These are phyloP conservation scores for Chrysochloris asiatica DNA, from an alignment of 2,113 vertebrate genomes.

Conservation along the genomic window DNA sequence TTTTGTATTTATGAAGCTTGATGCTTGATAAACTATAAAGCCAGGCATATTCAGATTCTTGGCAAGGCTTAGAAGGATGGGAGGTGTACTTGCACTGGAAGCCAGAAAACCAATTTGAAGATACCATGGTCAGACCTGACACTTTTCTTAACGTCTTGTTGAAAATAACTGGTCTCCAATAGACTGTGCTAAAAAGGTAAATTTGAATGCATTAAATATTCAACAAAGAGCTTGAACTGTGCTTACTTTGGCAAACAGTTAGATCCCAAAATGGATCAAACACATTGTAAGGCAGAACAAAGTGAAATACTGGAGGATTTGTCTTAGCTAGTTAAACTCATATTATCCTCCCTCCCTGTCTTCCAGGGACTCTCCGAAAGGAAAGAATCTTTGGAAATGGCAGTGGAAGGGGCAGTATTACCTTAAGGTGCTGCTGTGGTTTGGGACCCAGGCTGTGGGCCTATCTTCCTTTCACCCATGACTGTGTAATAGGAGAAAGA, in stretches of 20 bases:
- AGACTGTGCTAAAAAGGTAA: slow-evolving; percentile 69
- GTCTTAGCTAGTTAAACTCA: slow-evolving; percentile 77
- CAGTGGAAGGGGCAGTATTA: slow-evolving; percentile 26
- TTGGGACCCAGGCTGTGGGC: not conserved
- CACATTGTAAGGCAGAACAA: slow-evolving; percentile 81
- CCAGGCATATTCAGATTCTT: not conserved
- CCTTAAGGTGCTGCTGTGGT: not conserved
- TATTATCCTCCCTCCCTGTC: slow-evolving; percentile 23
- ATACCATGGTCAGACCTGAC: not conserved
- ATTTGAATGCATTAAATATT: slow-evolving; percentile 78
- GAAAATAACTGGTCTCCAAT: slow-evolving; percentile 48
- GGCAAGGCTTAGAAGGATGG: not conserved
- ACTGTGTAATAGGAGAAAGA: not conserved
- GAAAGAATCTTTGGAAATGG: slow-evolving; percentile 47
- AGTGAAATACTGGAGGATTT: slow-evolving; percentile 80
- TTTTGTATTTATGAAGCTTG: slow-evolving; percentile 30
- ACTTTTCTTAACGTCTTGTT: slow-evolving; percentile 31
- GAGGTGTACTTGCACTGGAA: not conserved
- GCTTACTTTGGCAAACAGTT: slow-evolving; percentile 82
- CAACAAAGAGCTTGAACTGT: slow-evolving; percentile 70
- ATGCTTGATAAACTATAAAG: slow-evolving; percentile 27
- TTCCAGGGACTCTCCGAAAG: slow-evolving; percentile 66
- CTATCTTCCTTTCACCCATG: slow-evolving; percentile 22
- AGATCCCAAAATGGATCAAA: slow-evolving; percentile 80
- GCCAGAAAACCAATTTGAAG: not conserved